Percentiles rank a stretch among this genome's conserved stretches.
Conservation (phyloP, 2,797 vertebrate species). For the Sus cebifrons region DNA sequence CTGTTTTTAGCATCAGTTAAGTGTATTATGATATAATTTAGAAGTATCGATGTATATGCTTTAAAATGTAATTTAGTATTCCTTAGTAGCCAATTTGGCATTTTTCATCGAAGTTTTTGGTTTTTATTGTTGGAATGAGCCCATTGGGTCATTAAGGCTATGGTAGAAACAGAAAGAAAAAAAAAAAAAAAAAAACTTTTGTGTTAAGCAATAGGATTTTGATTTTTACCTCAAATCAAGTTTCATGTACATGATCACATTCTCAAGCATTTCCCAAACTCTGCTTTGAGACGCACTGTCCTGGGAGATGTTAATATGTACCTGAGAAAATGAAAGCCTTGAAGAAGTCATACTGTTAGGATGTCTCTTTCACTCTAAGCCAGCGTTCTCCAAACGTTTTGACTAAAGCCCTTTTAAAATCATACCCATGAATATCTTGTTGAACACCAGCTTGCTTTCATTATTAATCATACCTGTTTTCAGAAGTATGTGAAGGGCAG, state of each 20-base stretch:
- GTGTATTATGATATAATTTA: background rate
- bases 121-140: background rate
- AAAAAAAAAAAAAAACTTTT: background rate
- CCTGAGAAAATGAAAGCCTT: background rate
- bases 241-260: background rate
- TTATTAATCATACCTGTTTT: background rate
- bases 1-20: background rate
- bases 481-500: background rate
- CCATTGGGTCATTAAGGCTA: background rate
- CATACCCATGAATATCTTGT: background rate
- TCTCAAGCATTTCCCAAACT: background rate
- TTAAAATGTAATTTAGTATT: constrained; percentile 3
- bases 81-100: background rate
- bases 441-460: background rate
- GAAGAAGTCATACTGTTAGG: background rate
- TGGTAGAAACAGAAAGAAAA: background rate
- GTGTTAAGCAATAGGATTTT: constrained; percentile 24
- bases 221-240: background rate
- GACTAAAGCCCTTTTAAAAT: background rate
- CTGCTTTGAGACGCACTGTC: background rate
- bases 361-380: background rate
- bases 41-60: constrained; percentile 10
- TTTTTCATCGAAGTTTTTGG: background rate
- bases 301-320: background rate
- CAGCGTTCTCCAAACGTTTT: background rate